Base-by-base conservation (phyloP, 2,113 vertebrate species). In the Progne subis region DNA sequence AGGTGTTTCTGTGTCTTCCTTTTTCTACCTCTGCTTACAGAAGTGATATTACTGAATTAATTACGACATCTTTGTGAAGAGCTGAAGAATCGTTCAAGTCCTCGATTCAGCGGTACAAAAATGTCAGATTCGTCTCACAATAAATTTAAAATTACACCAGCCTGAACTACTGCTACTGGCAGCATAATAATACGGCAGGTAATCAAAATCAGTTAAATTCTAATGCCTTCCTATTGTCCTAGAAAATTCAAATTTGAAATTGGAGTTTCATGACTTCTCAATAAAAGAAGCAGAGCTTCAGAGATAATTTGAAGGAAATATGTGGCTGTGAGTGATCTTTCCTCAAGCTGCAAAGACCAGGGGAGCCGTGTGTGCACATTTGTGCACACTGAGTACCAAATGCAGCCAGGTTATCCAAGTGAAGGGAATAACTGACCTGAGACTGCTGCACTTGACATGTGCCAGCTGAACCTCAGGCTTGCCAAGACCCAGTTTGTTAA, bases 181-280 rank as follows among this genome's bases (percentile, higher is more conserved):
- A 96, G 95, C 80, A 86, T 95, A 96, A 95, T 92, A 97, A 94
- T 94, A 95, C 95, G 92, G 81, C 60, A 67, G 72, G 92, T 95
- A 94, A 96, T 97, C 88, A 93, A 92, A 96, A 97, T 94, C 96
- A 97, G 94, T 97, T 97, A 96, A 93, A 90, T 92, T 83, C 88
- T 81, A 96, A 49, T 86, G 76, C 76, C 70, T 96, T 94, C 82
- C 80, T 88, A 93, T 95, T 97, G 95, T 94, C 86, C 86, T 86
- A 75, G 69, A 79, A 96, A 90, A 95, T 79, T 96, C 90, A 94
- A 75, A 93, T 93, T 68, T 88, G 69, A 86, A 92, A 93, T 88
- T 94, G 53, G 92, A 88, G 80, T 78, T 93, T 94, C 60, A 14
- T 96, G 82, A 92, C 74, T 95, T 92, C 69, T 84, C 82, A 71